These are phyloP conservation scores for Lepeophtheirus nordmannii DNA, from an alignment of 2,888 invertebrate species.

Conservation along the genomic window DNA sequence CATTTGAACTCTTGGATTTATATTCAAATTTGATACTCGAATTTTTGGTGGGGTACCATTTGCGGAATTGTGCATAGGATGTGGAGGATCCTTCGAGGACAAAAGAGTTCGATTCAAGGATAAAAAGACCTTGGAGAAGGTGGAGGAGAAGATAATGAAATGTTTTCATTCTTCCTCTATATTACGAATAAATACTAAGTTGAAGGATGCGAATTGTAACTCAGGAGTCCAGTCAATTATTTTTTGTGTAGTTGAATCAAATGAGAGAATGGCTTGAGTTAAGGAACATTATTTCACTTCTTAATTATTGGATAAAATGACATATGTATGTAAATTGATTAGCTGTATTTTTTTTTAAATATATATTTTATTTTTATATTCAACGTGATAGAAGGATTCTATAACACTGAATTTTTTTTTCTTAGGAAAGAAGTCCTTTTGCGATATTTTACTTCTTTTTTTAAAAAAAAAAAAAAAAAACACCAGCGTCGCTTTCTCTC, in stretches of 20 bases:
- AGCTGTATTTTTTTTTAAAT: no score
- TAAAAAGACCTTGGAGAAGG: background rate
- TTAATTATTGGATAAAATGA: no score
- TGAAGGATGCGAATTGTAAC: background rate
- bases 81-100: slow-evolving; percentile 61
- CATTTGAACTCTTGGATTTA: slow-evolving; percentile 78
- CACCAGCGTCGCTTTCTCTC: background rate
- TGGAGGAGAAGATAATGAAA: background rate
- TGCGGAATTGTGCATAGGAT: slow-evolving; percentile 76
- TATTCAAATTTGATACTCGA: slow-evolving; percentile 84
- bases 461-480: no score
- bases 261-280: no score
- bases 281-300: no score
- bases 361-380: no score
- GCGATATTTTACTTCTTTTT: slow-evolving; percentile 1
- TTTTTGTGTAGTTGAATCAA: no score
- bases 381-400: no score
- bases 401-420: no score
- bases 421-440: background rate
- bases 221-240: background rate
- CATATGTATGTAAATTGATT: no score
- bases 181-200: background rate
- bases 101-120: slow-evolving; percentile 23
- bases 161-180: background rate
- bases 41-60: slow-evolving; percentile 68